A percentile compares a stretch with the other conserved stretches of the same genome.
Conservation (phyloP, 2,888 invertebrate species). For the Scaptomyza parva region DNA sequence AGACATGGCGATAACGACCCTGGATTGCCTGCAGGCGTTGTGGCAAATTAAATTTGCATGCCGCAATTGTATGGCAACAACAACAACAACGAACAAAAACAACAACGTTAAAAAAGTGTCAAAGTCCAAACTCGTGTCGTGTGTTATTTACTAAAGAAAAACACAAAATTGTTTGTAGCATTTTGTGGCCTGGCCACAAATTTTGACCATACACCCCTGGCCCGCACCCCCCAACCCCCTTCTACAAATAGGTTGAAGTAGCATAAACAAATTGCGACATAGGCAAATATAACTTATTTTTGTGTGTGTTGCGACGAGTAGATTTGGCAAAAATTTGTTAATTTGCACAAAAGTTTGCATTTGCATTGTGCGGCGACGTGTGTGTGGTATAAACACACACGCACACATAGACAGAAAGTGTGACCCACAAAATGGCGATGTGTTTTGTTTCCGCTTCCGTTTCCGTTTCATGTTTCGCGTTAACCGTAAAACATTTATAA, state of each 20-base stretch:
- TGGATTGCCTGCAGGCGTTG: conserved; percentile 61
- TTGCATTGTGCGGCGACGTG: conserved; percentile 65
- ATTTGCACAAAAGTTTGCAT: conserved; percentile 78
- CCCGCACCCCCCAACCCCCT: background rate
- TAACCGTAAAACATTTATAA: too few species aligned
- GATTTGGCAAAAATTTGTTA: conserved; percentile 73
- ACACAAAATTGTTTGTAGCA: conserved; percentile 74
- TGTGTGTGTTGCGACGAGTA: conserved; percentile 38
- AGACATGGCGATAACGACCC: conserved; percentile 40
- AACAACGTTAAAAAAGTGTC: conserved; percentile 66
- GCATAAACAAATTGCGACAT: conserved; percentile 68
- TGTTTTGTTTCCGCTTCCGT: background rate
- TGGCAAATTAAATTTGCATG: conserved; percentile 77
- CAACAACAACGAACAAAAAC: conserved; percentile 8
- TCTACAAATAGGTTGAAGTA: conserved; percentile 44
- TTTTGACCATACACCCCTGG: conserved; percentile 27
- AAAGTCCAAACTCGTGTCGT: conserved; percentile 58
- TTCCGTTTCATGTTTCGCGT: too few species aligned
- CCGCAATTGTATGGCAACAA: conserved; percentile 65
- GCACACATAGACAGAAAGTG: conserved; percentile 3
- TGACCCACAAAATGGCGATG: conserved; percentile 7
- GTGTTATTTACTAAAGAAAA: conserved; percentile 77
- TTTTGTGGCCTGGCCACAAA: conserved; percentile 59
- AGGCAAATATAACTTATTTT: conserved; percentile 74
- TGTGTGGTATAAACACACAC: conserved; percentile 64